Conservation (phyloP, 2,113 vertebrate species). For the Pogona vitticeps region DNA sequence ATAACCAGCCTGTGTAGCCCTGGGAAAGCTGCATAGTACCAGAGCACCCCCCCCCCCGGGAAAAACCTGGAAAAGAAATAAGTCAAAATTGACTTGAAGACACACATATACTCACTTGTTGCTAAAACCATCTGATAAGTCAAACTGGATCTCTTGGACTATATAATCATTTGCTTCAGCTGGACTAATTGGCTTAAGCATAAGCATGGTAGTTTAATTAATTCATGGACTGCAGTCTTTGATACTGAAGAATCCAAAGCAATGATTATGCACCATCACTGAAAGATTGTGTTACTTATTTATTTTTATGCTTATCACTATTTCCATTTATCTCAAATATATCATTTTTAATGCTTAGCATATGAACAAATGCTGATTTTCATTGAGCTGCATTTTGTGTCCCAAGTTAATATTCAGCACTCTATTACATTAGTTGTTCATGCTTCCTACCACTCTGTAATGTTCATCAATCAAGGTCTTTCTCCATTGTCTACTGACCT, state of each 20-base stretch:
- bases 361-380: conserved; percentile 56
- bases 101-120: no score
- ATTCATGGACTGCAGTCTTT: background rate
- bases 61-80: no score
- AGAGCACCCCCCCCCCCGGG: no score
- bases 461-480: conserved; percentile 61
- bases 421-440: conserved; percentile 51
- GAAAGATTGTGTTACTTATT: background rate
- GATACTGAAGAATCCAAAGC: background rate
- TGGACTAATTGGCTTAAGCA: conserved; percentile 5
- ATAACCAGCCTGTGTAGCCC: no score
- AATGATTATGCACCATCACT: conserved; percentile 1
- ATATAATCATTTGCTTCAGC: background rate
- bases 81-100: no score
- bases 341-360: conserved; percentile 42
- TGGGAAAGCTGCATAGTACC: no score
- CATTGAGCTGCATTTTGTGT: conserved; percentile 49
- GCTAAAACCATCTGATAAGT: background rate
- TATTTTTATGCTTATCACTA: conserved; percentile 34
- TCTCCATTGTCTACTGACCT: conserved; percentile 37
- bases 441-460: conserved; percentile 51
- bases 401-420: conserved; percentile 53
- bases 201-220: background rate
- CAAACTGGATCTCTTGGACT: background rate
- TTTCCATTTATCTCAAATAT: conserved; percentile 39